Conservation (phyloP, 2,888 invertebrate species). For the Sycophila texana region DNA sequence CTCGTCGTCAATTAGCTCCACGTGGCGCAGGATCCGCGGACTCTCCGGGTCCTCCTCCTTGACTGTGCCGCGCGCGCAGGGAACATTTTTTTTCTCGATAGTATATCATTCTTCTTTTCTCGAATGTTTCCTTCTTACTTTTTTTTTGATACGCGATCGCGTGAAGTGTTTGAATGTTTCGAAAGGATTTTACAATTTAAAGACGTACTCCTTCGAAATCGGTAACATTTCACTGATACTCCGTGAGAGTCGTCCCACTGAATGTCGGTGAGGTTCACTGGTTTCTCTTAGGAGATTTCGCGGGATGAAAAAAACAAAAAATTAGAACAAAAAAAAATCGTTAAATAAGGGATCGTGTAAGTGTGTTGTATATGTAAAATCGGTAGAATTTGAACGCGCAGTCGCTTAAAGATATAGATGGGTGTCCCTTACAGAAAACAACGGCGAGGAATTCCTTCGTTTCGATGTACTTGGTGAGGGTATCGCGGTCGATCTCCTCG, state of each 20-base stretch:
- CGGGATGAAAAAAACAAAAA: background rate
- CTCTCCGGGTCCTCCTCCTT: constrained; percentile 89
- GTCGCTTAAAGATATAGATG: constrained; percentile 44
- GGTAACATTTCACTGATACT: too few species aligned
- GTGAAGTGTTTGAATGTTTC: too few species aligned
- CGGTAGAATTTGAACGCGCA: background rate
- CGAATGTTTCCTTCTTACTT: too few species aligned
- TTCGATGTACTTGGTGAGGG: constrained; percentile 89
- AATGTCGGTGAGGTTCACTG: too few species aligned
- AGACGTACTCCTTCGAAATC: too few species aligned
- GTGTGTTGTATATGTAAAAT: background rate
- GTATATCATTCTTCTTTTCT: background rate
- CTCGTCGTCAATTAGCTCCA: constrained; percentile 94
- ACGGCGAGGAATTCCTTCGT: constrained; percentile 94
- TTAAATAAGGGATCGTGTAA: background rate
- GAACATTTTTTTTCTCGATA: background rate
- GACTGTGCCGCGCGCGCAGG: constrained; percentile 76
- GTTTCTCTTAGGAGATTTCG: too few species aligned
- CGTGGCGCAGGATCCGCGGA: constrained; percentile 87
- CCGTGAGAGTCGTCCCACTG: too few species aligned
- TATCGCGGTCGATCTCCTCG: constrained; percentile 90
- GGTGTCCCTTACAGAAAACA: constrained; percentile 88
- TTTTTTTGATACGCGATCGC: too few species aligned
- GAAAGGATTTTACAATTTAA: background rate
- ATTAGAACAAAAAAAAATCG: background rate